phyloP scores from a whole-genome alignment of 2,888 invertebrate genomes.

The Pardosa pseudoannulata region DNA sequence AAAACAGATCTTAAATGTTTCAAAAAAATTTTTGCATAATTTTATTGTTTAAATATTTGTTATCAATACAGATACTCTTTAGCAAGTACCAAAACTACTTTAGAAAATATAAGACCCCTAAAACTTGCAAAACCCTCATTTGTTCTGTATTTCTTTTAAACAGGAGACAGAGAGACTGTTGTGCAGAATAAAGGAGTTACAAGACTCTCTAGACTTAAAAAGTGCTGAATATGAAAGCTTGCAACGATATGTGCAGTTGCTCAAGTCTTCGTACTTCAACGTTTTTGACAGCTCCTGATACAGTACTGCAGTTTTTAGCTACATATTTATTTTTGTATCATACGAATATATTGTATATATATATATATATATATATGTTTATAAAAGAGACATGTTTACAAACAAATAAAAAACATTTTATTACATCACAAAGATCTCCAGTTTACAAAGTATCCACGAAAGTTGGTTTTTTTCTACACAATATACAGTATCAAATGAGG shows the following conservation, averaged over 20 bases:
- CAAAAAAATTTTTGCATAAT: too few species aligned
- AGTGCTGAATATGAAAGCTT: constrained; percentile 27
- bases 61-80: too few species aligned
- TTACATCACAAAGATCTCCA: constrained; percentile 68
- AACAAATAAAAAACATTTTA: constrained; percentile 34
- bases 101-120: too few species aligned
- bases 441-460: constrained; percentile 48
- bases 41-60: too few species aligned
- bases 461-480: constrained; percentile 31
- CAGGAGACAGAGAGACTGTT: constrained; percentile 38
- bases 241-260: constrained; percentile 29
- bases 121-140: too few species aligned
- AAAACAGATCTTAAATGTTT: too few species aligned
- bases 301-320: background rate
- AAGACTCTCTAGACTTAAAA: constrained; percentile 35
- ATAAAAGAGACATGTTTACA: constrained; percentile 5
- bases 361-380: background rate
- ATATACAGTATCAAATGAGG: constrained; percentile 46
- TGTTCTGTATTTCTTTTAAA: background rate
- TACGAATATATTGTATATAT: constrained; percentile 20
- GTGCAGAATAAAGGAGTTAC: constrained; percentile 32
- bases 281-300: constrained; percentile 45
- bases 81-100: too few species aligned
- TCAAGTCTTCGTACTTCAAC: constrained; percentile 43
- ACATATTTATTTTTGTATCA: too few species aligned